phyloP scores from a whole-genome alignment of 2,113 vertebrate genomes.

The Rhipidura dahli region DNA sequence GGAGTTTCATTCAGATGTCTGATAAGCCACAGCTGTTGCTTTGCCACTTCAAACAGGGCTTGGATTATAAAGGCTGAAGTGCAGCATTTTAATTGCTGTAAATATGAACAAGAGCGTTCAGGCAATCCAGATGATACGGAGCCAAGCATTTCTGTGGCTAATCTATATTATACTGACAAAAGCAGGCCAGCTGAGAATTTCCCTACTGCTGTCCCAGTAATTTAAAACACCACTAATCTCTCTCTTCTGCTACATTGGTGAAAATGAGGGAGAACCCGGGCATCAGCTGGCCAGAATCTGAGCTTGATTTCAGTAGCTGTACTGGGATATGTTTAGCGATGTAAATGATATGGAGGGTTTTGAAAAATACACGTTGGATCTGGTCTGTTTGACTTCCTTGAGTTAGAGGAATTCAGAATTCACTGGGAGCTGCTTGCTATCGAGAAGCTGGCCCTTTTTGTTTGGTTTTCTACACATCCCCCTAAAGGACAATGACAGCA shows the following conservation, averaged over 20 bases:
- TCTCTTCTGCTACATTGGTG: neutral
- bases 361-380: rapidly evolving
- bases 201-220: neutral
- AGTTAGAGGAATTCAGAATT: neutral
- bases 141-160: constrained; percentile 33
- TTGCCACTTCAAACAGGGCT: constrained; percentile 40
- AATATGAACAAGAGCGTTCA: neutral
- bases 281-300: neutral
- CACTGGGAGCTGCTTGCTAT: neutral
- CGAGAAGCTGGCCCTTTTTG: neutral
- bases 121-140: neutral
- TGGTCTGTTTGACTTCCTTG: neutral
- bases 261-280: neutral
- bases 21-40: constrained; percentile 51
- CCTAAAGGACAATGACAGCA: neutral
- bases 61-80: neutral
- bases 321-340: neutral
- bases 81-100: constrained; percentile 55
- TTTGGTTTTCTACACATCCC: neutral
- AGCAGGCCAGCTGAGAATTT: constrained; percentile 14
- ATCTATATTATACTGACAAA: constrained; percentile 12
- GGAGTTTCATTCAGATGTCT: constrained; percentile 10
- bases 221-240: neutral
- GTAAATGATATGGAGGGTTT: neutral
- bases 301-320: neutral